phyloP scores from a whole-genome alignment of 2,888 invertebrate species.

The Drosophila monieri region DNA sequence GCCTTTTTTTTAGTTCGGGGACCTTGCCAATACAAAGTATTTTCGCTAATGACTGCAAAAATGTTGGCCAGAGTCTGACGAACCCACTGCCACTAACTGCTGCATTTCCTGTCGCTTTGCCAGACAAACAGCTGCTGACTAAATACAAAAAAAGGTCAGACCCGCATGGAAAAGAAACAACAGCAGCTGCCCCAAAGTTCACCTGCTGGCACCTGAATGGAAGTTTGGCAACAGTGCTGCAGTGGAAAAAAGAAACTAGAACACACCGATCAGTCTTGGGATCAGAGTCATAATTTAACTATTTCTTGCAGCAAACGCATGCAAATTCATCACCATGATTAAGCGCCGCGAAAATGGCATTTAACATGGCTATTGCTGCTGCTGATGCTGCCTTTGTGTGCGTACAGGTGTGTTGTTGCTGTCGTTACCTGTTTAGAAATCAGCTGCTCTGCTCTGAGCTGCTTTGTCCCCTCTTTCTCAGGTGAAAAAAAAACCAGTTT shows the following conservation, averaged over 20 bases:
- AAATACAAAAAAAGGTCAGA: constrained; percentile 39
- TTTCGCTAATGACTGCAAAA: constrained; percentile 30
- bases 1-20: constrained; percentile 1
- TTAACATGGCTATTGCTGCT: constrained; percentile 8
- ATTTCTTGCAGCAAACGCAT: constrained; percentile 41
- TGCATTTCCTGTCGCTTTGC: constrained; percentile 63
- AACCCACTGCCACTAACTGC: constrained; percentile 41
- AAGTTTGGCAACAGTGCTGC: constrained; percentile 41
- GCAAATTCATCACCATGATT: constrained; percentile 45
- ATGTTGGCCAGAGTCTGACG: constrained; percentile 35
- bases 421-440: constrained; percentile 60
- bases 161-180: constrained; percentile 39
- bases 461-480: constrained; percentile 27
- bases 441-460: constrained; percentile 59
- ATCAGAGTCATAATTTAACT: constrained; percentile 44
- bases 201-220: constrained; percentile 31
- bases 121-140: constrained; percentile 54
- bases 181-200: constrained; percentile 48
- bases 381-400: constrained; percentile 49
- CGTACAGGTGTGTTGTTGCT: constrained; percentile 27
- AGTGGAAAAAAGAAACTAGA: constrained; percentile 33
- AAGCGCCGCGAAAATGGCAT: constrained; percentile 18
- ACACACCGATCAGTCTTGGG: constrained; percentile 11
- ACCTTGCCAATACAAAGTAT: constrained; percentile 55
- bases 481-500: constrained; percentile 59